Evolutionary conservation across 1,140 invertebrate genomes (phyloP).

Genomic region (Elymnias hypermnestra): DNA sequence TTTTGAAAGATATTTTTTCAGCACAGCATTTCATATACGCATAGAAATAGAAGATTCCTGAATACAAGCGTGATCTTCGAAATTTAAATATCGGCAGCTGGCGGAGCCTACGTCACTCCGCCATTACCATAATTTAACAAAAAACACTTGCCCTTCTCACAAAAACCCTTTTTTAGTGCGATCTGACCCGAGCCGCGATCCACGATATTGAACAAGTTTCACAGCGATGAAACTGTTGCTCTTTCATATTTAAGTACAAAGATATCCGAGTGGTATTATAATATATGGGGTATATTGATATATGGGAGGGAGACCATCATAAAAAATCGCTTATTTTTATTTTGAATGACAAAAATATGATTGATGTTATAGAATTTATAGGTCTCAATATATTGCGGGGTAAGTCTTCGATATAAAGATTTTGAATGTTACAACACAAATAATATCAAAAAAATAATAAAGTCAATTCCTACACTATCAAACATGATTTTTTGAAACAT

Average conservation of each 20-base stretch:
- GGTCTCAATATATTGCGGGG: too few species aligned
- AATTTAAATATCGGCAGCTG: conserved; percentile 68
- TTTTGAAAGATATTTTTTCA: too few species aligned
- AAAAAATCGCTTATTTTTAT: not conserved
- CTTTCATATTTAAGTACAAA: not conserved
- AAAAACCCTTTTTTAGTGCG: conserved; percentile 44
- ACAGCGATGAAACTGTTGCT: conserved; percentile 16
- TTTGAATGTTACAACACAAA: too few species aligned
- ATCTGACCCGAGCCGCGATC: conserved; percentile 40
- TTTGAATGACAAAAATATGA: not conserved
- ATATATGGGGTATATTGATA: too few species aligned
- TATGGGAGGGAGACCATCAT: not conserved
- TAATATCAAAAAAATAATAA: too few species aligned
- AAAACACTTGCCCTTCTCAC: conserved; percentile 48
- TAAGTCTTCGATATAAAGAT: too few species aligned
- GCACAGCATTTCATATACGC: too few species aligned
- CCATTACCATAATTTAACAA: conserved; percentile 69
- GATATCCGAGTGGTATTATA: not conserved
- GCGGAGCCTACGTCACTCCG: conserved; percentile 42
- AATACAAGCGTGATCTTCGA: conserved; percentile 1
- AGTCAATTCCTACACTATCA: too few species aligned
- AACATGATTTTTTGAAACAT: too few species aligned
- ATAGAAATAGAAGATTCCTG: too few species aligned
- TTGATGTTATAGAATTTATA: too few species aligned
- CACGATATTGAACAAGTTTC: conserved; percentile 54